phyloP scores from a whole-genome alignment of 2,113 vertebrate species.

The Callipepla squamata region DNA sequence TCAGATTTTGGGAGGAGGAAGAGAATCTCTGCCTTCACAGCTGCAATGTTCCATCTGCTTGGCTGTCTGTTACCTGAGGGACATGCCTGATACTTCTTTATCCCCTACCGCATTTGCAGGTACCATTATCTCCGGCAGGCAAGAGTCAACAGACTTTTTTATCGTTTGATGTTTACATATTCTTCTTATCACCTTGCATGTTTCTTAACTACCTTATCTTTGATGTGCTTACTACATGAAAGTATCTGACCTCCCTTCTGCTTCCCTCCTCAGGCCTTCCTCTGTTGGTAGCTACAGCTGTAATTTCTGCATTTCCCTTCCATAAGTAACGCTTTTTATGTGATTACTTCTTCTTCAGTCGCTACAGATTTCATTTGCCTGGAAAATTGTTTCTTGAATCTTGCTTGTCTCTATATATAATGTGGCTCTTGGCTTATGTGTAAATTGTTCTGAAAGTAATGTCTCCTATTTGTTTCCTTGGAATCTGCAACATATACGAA shows the following conservation, averaged over 20 bases:
- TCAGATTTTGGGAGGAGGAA: neutral
- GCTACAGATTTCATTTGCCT: neutral
- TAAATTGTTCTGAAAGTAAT: neutral
- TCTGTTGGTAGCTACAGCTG: neutral
- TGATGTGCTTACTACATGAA: slow-evolving; percentile 27
- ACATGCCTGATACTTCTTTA: neutral
- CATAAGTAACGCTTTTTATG: neutral
- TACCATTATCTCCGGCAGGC: neutral
- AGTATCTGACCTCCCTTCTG: neutral
- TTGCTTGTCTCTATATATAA: neutral
- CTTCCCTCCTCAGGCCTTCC: neutral
- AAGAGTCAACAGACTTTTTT: neutral
- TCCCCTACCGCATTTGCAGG: neutral
- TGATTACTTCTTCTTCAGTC: neutral
- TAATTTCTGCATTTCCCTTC: slow-evolving; percentile 16
- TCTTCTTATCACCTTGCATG: slow-evolving; percentile 38
- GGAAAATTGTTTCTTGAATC: neutral
- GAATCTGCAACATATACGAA: neutral
- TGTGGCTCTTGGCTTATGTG: neutral
- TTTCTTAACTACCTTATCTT: slow-evolving; percentile 50
- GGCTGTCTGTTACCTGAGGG: neutral
- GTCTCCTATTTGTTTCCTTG: neutral
- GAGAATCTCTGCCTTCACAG: neutral
- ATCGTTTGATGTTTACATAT: slow-evolving; percentile 60
- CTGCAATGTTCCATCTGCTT: neutral